Base-by-base conservation (phyloP, 2,113 vertebrate genomes). In the Geothlypis trichas region DNA sequence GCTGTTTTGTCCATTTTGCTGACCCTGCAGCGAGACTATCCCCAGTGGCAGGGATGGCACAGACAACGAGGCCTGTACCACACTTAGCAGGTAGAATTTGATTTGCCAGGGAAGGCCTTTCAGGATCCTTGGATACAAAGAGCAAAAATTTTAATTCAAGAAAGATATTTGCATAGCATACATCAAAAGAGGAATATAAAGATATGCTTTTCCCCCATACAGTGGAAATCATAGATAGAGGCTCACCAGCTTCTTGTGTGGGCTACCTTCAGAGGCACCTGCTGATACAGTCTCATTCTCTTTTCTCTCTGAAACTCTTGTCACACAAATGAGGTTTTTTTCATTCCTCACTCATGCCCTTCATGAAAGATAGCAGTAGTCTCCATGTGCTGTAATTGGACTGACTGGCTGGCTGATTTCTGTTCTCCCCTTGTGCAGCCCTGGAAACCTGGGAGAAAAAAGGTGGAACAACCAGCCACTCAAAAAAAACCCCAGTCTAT, bases 381-480 rank as follows among this genome's bases (percentile, higher is more conserved):
- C 77, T 93, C 84, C 11, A 5, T 89, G 79, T 74, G 78, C 92
- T 65, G 82, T 97, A 97, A 97, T 96, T 97, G 95, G 94, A 95
- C 71, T 96, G 96, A 94, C 86, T 96, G 97, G 89, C 87, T 97
- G 96, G 94, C 84, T 97, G 97, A 91, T 93, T 95, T 87, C 77
- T 80, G 59, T 94, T 94, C 87, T 95, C 27, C 75, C 90, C 78
- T 93, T 8, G 6, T 94, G 84, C 62, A 94, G 87, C 87, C 82
- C 62, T 93, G 69, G 89, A 84, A 96, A 97, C 95, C 87, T 95
- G 75, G 73, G 82, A 89, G 57, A 79, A 93, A 97, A 90, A 95
- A 90, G 90, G 95, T 96, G 91, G 87, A 97, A 96, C 95, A 94
- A 95, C 94, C 79, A 97, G 90, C 84, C 90, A 87, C 81, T 95